Evolutionary conservation across 2,888 invertebrate species (phyloP), one percentile per base, ranked within the genome.

Genomic region (Oscheius sp.): DNA sequence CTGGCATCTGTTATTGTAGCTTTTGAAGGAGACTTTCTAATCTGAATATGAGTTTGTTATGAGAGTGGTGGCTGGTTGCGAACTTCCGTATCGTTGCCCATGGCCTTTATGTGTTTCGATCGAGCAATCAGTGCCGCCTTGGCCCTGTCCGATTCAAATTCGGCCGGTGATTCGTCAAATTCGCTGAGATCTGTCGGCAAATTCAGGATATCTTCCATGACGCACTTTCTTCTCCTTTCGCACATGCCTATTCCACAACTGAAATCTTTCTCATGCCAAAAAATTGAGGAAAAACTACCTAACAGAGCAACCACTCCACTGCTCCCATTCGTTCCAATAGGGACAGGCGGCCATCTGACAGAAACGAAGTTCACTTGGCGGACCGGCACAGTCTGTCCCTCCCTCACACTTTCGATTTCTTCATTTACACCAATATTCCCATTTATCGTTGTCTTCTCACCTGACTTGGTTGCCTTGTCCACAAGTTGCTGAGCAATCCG

Each of bases 221-320:
- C 75, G 63, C 83, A 83, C 75, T 76, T 82, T 35, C 83, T 56
- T 0, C 74, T 77, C 56, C 82, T 55, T 41, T 80, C 77, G 29
- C 83, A 83, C 13, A 80, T 78, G 29, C 83, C 83, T 58, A 74
- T 68, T 23, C 83, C 83, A 66, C 81, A 81, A 43, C 75, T 81
- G 46, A 27, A 52, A 29, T 43, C 25, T 25, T 12, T 27, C 5
- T 35, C 35, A 35, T 16, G 27, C n/a, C 9, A 41, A 55, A 43
- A 16, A 69, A 69, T 12, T n/a, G 61, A 1, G 2, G 5, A 9
- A 5, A 21, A 6, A 16, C 27, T 49, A 52, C 66, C 66, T 66
- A 13, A 81, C 81, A 21, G 83, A 83, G 25, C 83, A 83, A 1
- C 83, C 83, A 52, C 80, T 75, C 83, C 83, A 83, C 23, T 75